Evolutionary conservation across 2,113 vertebrate species (phyloP).

Genomic region (Cariama cristata): DNA sequence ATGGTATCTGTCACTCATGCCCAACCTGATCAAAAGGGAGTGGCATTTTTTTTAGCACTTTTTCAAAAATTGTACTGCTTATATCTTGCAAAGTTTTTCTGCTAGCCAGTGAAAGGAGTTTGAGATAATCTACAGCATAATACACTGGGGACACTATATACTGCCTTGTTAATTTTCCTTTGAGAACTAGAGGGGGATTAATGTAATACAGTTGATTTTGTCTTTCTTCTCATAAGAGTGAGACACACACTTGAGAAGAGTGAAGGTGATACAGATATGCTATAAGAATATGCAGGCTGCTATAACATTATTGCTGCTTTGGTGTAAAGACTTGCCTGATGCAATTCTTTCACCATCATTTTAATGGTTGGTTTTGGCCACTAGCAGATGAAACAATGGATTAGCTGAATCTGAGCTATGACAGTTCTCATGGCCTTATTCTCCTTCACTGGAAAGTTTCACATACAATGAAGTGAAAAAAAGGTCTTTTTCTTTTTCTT

Average conservation of each 20-base stretch:
- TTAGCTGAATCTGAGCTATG: not conserved
- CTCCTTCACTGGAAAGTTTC: not conserved
- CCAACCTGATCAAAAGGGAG: not conserved
- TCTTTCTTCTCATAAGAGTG: not conserved
- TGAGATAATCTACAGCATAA: not conserved
- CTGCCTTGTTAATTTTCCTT: not conserved
- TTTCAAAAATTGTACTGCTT: not conserved
- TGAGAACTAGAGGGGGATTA: not conserved
- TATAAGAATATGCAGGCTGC: not conserved
- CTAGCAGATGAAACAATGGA: not conserved
- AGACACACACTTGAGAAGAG: not conserved
- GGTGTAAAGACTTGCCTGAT: not conserved
- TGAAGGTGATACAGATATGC: not conserved
- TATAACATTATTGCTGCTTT: not conserved
- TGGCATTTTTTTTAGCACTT: not conserved
- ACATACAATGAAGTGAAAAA: not conserved
- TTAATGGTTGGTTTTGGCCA: not conserved
- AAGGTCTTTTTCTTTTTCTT: not conserved
- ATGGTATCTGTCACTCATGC: accelerated
- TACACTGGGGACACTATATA: accelerated
- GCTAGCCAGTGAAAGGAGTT: not conserved
- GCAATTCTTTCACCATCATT: not conserved
- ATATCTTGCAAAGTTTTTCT: not conserved
- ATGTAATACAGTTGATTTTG: not conserved
- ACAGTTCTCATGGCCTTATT: not conserved